Evolutionary conservation across 2,888 invertebrate genomes (phyloP).

Genomic region (Leptopilina myrica): DNA sequence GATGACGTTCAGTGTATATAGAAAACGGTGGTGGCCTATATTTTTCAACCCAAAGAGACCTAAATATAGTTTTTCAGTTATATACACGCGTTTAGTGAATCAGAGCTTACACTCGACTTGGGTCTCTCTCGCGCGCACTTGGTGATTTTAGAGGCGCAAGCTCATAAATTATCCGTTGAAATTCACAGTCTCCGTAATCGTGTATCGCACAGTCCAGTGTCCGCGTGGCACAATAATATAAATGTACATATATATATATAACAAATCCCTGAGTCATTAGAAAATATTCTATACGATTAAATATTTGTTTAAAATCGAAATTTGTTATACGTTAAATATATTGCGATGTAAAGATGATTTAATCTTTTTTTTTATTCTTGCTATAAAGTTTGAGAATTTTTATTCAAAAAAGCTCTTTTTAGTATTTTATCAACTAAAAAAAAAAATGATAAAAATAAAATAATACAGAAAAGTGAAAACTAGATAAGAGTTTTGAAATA

Average conservation of each 20-base stretch:
- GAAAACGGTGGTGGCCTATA: slow-evolving; percentile 67
- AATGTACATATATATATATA: not conserved
- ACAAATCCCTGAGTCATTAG: not conserved
- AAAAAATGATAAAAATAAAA: no score
- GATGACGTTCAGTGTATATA: slow-evolving; percentile 63
- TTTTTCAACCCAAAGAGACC: slow-evolving; percentile 64
- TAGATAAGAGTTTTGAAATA: no score
- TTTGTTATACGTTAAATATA: no score
- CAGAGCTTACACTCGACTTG: slow-evolving; percentile 56
- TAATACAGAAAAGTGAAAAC: no score
- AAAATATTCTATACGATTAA: not conserved
- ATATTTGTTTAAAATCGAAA: not conserved
- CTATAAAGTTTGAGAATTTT: no score
- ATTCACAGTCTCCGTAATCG: no score
- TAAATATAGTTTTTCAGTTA: slow-evolving; percentile 69
- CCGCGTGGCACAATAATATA: no score
- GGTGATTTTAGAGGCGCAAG: slow-evolving; percentile 53
- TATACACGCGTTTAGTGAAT: slow-evolving; percentile 63
- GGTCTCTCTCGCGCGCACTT: slow-evolving; percentile 40
- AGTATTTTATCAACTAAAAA: no score
- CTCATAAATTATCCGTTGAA: slow-evolving; percentile 50
- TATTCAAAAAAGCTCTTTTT: no score
- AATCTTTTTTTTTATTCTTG: no score
- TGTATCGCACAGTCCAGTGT: no score
- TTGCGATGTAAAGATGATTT: no score